Evolutionary conservation across 2,113 vertebrate species (phyloP), one percentile per base, ranked within the genome.

Genomic region (Lepisosteus oculatus): DNA sequence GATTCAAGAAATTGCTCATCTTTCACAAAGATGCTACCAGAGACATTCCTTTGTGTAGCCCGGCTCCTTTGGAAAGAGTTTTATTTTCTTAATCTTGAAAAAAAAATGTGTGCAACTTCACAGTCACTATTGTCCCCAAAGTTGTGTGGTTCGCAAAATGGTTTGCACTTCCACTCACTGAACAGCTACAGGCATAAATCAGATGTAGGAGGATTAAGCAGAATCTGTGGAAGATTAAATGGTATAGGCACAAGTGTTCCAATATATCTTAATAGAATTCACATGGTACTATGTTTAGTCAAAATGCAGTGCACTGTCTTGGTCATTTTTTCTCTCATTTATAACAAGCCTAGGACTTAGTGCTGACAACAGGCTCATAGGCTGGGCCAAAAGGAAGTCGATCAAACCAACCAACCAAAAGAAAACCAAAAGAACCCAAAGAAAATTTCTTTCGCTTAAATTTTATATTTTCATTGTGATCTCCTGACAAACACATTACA

Each of bases 241-340:
- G 83, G 77, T 80, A 87, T 79, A 86, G 84, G 85, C 73, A 79
- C 85, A 80, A 81, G 83, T 83, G 81, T 78, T 77, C 77, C 84
- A 77, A 76, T 78, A 78, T 78, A 80, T 88, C 84, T 81, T 87
- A 83, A 87, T 85, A 82, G 83, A 89, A 83, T 86, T 82, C 80
- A 69, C 77, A 78, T 80, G 74, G 45, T 54, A 57, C 47, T 71
- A 43, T 4, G 81, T 83, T 73, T 74, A 73, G 79, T 74, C 74
- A n/a, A 76, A 83, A 80, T 73, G 67, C 67, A 43, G 70, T 44
- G 55, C 12, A 54, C 78, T 68, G 51, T 76, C 45, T 61, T 42
- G 29, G 51, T 68, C 64, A 56, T 66, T 63, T 74, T 61, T 72
- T 62, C 75, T 42, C 61, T 51, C 54, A 11, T 43, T 14, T 41